These are phyloP conservation scores for Anolis sagrei DNA, from an alignment of 2,113 vertebrate genomes.

Conservation along the genomic window DNA sequence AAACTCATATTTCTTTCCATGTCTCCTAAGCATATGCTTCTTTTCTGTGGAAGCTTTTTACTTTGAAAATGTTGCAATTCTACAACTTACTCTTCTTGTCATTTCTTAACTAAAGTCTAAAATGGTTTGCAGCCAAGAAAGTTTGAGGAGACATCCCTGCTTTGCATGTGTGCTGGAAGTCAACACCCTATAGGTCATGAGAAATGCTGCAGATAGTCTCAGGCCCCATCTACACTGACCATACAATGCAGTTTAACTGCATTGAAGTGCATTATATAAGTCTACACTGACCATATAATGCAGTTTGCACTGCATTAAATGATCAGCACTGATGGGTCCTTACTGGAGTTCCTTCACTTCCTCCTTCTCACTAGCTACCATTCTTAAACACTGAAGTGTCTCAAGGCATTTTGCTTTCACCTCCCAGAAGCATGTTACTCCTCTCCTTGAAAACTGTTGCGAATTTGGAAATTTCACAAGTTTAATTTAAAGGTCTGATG, in stretches of 20 bases:
- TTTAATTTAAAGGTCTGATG: neutral
- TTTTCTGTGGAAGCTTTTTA: conserved; percentile 26
- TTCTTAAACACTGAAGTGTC: neutral
- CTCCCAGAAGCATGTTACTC: neutral
- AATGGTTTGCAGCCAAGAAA: conserved; percentile 18
- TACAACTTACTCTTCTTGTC: neutral
- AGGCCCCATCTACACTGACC: neutral
- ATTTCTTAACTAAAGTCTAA: neutral
- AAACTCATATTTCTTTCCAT: neutral
- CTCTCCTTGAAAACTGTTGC: neutral
- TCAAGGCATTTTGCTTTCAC: neutral
- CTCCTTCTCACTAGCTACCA: fast-evolving
- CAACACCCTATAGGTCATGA: neutral
- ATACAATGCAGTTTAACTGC: no score
- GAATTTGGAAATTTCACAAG: neutral
- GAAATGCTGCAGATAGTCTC: neutral
- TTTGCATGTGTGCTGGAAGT: neutral
- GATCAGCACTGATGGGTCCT: no score
- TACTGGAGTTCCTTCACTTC: neutral
- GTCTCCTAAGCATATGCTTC: conserved; percentile 17
- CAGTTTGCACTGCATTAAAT: neutral
- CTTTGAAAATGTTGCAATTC: fast-evolving
- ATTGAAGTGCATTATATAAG: no score
- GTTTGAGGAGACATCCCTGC: neutral
- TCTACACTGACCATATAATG: neutral